These are phyloP conservation scores for Platynereis dumerilii DNA, from an alignment of 2,888 invertebrate species.

Conservation along the genomic window DNA sequence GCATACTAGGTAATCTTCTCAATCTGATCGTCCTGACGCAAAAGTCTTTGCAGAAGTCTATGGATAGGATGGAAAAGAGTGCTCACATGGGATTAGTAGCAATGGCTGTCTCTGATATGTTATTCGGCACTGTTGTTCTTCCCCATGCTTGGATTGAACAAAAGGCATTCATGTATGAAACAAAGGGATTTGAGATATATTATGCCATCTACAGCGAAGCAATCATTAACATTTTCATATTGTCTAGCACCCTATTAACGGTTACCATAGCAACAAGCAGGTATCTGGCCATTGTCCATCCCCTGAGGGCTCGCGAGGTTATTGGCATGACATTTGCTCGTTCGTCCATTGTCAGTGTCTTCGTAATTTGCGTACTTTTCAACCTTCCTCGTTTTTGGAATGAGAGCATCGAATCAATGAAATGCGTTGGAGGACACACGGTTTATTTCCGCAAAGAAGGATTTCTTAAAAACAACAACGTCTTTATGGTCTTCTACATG, in stretches of 20 bases:
- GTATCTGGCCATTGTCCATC: slow-evolving; percentile 60
- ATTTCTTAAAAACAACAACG: slow-evolving; percentile 12
- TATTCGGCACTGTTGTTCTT: slow-evolving; percentile 57
- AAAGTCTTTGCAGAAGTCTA: slow-evolving; percentile 49
- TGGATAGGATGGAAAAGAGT: slow-evolving; percentile 58
- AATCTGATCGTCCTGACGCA: slow-evolving; percentile 55
- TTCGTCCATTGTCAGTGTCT: slow-evolving; percentile 44
- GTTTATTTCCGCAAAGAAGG: slow-evolving; percentile 25
- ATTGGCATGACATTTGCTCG: slow-evolving; percentile 52
- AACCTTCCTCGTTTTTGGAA: slow-evolving; percentile 34
- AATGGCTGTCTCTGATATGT: slow-evolving; percentile 56
- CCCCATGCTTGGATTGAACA: slow-evolving; percentile 45
- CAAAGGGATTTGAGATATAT: slow-evolving; percentile 35
- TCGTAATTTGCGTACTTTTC: slow-evolving; percentile 30
- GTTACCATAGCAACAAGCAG: slow-evolving; percentile 60
- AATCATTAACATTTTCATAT: slow-evolving; percentile 56
- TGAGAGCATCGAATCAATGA: slow-evolving; percentile 18
- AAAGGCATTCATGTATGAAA: slow-evolving; percentile 7
- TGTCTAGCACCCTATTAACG: slow-evolving; percentile 59
- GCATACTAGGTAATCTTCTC: slow-evolving; percentile 54
- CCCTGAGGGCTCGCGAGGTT: slow-evolving; percentile 56
- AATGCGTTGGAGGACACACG: slow-evolving; percentile 19
- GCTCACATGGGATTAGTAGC: slow-evolving; percentile 59
- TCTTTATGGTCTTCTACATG: slow-evolving; percentile 26
- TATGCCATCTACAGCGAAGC: slow-evolving; percentile 48